Conservation (phyloP, 2,797 vertebrate genomes). For the Denticeps clupeoides region DNA sequence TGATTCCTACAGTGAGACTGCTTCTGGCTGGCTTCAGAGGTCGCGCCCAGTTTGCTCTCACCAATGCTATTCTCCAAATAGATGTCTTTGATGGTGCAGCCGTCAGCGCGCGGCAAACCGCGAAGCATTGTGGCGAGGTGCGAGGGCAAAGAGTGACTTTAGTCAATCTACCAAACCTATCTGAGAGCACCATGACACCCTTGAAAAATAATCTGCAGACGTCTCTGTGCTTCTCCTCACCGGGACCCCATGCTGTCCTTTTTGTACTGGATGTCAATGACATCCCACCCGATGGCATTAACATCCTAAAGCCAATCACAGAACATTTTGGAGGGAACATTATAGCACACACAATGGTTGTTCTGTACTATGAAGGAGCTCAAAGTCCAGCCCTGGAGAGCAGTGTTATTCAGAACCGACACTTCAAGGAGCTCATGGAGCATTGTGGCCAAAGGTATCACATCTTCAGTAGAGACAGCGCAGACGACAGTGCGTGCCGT, state of each 20-base stretch:
- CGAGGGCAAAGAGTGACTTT: slow-evolving; percentile 11
- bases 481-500: background rate
- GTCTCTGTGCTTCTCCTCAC: slow-evolving; percentile 23
- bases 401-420: slow-evolving; percentile 4
- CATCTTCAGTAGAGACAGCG: slow-evolving; percentile 5
- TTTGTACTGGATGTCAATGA: slow-evolving; percentile 9
- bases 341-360: slow-evolving; percentile 19
- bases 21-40: slow-evolving; percentile 18
- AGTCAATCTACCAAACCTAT: slow-evolving; percentile 24
- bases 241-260: slow-evolving; percentile 22
- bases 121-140: background rate
- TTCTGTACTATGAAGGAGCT: slow-evolving; percentile 12
- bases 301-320: slow-evolving; percentile 7
- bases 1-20: slow-evolving; percentile 10
- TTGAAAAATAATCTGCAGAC: slow-evolving; percentile 20
- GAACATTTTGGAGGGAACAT: slow-evolving; percentile 23
- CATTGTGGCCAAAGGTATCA: slow-evolving; percentile 20
- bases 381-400: background rate
- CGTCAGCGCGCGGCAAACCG: slow-evolving; percentile 4
- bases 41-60: slow-evolving; percentile 13
- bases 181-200: background rate
- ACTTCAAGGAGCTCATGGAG: slow-evolving; percentile 15
- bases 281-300: background rate
- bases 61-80: slow-evolving; percentile 6
- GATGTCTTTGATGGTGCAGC: background rate